phyloP scores from a whole-genome alignment of 2,113 vertebrate species.

The Ophthalmotilapia sp. region DNA sequence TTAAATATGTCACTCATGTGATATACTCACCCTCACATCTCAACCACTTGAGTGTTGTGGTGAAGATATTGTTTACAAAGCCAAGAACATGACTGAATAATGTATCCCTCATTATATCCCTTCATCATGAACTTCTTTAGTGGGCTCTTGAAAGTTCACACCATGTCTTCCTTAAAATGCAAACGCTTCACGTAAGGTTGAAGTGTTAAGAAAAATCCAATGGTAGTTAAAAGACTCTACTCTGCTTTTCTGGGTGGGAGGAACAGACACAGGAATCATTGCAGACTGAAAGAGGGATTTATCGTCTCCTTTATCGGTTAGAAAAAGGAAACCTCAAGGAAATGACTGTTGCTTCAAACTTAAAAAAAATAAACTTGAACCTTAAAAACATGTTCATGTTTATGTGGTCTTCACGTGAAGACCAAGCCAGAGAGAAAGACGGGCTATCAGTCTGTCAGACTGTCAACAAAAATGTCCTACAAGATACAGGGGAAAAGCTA shows the following conservation, averaged over 20 bases:
- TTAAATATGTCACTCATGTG: slow-evolving; percentile 43
- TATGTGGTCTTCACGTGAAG: not conserved
- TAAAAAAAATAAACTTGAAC: not conserved
- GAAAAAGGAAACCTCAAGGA: not conserved
- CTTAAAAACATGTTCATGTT: not conserved
- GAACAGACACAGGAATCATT: not conserved
- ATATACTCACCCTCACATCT: slow-evolving; percentile 36
- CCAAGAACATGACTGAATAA: slow-evolving; percentile 57
- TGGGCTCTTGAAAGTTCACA: slow-evolving; percentile 56
- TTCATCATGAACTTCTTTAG: slow-evolving; percentile 46
- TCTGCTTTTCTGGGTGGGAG: slow-evolving; percentile 3
- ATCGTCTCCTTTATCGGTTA: not conserved
- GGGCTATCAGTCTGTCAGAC: not conserved
- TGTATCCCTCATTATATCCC: slow-evolving; percentile 22
- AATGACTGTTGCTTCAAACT: not conserved
- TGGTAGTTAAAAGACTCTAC: slow-evolving; percentile 11
- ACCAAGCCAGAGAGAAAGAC: not conserved
- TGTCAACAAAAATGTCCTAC: not conserved
- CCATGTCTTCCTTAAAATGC: slow-evolving; percentile 63
- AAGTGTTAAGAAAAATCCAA: not conserved
- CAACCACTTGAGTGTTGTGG: slow-evolving; percentile 45
- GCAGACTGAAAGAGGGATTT: not conserved
- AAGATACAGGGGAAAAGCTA: not conserved
- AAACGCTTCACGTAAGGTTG: slow-evolving; percentile 34
- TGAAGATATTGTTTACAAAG: slow-evolving; percentile 57